These are phyloP conservation scores for Eupsilia transversa DNA, from an alignment of 2,888 invertebrate species.

Conservation along the genomic window DNA sequence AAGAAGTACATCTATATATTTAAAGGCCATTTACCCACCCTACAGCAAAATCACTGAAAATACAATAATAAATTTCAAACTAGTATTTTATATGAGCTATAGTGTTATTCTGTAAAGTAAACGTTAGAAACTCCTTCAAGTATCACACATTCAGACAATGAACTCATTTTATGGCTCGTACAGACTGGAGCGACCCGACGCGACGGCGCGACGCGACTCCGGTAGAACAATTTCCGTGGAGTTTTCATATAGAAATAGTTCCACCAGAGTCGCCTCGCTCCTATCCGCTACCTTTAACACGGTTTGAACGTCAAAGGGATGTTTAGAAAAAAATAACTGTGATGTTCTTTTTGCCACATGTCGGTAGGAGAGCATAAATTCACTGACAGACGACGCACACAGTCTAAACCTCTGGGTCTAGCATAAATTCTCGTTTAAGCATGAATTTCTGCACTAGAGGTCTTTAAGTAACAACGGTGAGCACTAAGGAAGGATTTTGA, in stretches of 20 bases:
- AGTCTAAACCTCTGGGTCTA: not conserved
- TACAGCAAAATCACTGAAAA: not conserved
- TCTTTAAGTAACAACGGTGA: not conserved
- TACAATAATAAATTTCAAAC: not conserved
- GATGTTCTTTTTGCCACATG: not conserved
- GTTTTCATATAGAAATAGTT: too few relatives aligned
- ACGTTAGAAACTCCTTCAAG: not conserved
- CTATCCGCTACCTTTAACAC: too few relatives aligned
- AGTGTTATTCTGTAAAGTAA: not conserved
- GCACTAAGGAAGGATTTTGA: not conserved
- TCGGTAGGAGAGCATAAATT: not conserved
- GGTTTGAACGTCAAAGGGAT: not conserved
- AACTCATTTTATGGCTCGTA: not conserved
- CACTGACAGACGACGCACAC: too few relatives aligned
- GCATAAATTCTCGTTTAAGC: too few relatives aligned
- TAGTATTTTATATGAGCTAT: not conserved
- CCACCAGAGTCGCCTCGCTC: too few relatives aligned
- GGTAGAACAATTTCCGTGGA: too few relatives aligned
- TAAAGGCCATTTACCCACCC: not conserved
- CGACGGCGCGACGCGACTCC: too few relatives aligned
- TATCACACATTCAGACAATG: not conserved
- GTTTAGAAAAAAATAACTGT: not conserved
- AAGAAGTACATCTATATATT: not conserved
- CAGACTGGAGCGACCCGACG: too few relatives aligned
- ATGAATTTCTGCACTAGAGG: not conserved